Percentiles rank a stretch among this genome's conserved stretches.
phyloP scores from a whole-genome alignment of 1,140 invertebrate genomes.

The Myzus persicae region DNA sequence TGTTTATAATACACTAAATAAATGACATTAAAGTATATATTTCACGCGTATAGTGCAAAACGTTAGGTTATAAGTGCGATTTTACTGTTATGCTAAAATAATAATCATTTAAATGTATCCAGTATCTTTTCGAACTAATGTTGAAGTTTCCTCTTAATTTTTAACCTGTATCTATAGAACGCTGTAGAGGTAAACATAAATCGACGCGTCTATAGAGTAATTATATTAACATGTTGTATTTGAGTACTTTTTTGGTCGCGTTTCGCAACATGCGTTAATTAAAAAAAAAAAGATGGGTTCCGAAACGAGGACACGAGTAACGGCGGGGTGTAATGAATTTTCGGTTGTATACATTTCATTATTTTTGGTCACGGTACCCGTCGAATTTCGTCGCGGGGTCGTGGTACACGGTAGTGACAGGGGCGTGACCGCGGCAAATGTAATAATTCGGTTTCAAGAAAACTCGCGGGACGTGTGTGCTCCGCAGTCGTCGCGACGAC shows the following conservation, averaged over 20 bases:
- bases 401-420: neutral
- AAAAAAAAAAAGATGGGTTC: neutral
- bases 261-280: neutral
- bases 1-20: neutral
- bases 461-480: neutral
- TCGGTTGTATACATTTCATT: neutral
- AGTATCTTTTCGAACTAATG: neutral
- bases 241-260: neutral
- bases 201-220: neutral
- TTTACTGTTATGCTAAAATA: neutral
- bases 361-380: neutral
- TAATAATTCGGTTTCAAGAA: slow-evolving; percentile 16
- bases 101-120: neutral
- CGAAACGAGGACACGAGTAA: neutral
- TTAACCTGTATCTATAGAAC: neutral
- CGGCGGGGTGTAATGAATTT: neutral
- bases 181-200: neutral
- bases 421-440: neutral
- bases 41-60: no score
- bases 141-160: neutral
- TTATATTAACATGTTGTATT: neutral
- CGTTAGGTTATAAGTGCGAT: neutral
- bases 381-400: neutral
- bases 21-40: no score
- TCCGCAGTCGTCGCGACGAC: neutral